Evolutionary conservation across 2,797 vertebrate species (phyloP).

Genomic region (Cephalopachus bancanus): DNA sequence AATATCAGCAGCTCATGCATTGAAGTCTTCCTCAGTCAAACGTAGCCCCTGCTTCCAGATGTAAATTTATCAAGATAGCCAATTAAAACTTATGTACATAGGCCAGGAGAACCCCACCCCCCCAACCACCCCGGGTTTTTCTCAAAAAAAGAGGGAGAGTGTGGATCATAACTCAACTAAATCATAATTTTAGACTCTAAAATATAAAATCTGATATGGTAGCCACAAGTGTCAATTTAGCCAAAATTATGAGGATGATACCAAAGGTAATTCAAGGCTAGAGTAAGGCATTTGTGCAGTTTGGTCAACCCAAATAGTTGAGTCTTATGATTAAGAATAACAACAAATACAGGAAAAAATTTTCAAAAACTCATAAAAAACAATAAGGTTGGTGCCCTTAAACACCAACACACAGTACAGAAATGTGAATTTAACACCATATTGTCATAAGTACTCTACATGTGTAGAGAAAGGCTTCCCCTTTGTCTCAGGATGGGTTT

Average conservation of each 20-base stretch:
- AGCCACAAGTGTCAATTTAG: neutral
- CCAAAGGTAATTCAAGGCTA: slow-evolving; percentile 32
- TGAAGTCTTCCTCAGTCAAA: neutral
- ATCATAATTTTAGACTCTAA: slow-evolving; percentile 53
- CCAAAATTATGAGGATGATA: slow-evolving; percentile 21
- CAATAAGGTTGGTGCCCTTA: neutral
- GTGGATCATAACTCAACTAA: neutral
- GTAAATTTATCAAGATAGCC: slow-evolving; percentile 2
- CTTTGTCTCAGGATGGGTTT: neutral
- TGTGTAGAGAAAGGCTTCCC: neutral
- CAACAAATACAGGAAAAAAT: slow-evolving; percentile 8
- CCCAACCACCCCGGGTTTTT: neutral
- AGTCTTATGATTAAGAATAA: slow-evolving; percentile 25
- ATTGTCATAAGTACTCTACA: neutral
- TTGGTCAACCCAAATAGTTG: slow-evolving; percentile 23
- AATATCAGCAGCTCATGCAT: neutral
- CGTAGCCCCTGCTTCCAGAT: neutral
- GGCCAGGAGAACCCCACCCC: neutral
- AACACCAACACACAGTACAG: slow-evolving; percentile 12
- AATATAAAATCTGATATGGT: neutral
- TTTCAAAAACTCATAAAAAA: slow-evolving; percentile 53
- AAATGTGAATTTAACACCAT: neutral
- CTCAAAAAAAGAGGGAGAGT: neutral
- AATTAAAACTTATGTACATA: neutral
- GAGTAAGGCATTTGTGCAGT: neutral